Conservation (phyloP, 2,888 invertebrate species). For the Dermolepida albohirtum region DNA sequence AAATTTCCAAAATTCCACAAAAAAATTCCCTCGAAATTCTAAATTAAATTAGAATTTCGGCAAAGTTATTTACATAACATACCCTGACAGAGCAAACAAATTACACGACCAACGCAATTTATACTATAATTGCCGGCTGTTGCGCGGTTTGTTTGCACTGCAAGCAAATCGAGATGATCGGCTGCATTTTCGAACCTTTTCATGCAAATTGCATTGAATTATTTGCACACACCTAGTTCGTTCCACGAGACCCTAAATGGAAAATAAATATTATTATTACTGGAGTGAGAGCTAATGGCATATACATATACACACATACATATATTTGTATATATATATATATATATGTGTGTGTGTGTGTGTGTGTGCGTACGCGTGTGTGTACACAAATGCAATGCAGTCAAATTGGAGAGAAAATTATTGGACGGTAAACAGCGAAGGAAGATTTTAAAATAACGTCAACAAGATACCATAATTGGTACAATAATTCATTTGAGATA, state of each 20-base stretch:
- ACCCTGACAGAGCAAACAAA: background rate
- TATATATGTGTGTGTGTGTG: background rate
- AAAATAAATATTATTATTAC: slow-evolving; percentile 32
- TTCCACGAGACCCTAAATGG: slow-evolving; percentile 6
- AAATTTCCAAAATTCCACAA: too few relatives aligned
- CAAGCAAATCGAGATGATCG: slow-evolving; percentile 2
- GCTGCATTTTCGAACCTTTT: slow-evolving; percentile 21
- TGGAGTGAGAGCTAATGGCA: background rate
- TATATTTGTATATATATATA: too few relatives aligned
- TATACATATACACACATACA: too few relatives aligned
- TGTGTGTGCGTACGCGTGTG: background rate
- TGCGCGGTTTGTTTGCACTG: too few relatives aligned
- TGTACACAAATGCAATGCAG: background rate
- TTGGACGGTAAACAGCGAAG: background rate
- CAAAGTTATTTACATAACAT: background rate
- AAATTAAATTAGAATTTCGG: slow-evolving; percentile 1
- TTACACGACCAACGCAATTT: slow-evolving; percentile 1
- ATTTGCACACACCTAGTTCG: slow-evolving; percentile 9
- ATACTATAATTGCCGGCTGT: background rate
- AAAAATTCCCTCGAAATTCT: too few relatives aligned
- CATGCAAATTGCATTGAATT: slow-evolving; percentile 8
- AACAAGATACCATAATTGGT: slow-evolving; percentile 29
- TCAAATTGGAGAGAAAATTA: too few relatives aligned
- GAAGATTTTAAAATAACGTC: slow-evolving; percentile 13
- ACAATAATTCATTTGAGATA: slow-evolving; percentile 36